Conservation (phyloP, 2,113 vertebrate species). For the Antechinus stuartii region DNA sequence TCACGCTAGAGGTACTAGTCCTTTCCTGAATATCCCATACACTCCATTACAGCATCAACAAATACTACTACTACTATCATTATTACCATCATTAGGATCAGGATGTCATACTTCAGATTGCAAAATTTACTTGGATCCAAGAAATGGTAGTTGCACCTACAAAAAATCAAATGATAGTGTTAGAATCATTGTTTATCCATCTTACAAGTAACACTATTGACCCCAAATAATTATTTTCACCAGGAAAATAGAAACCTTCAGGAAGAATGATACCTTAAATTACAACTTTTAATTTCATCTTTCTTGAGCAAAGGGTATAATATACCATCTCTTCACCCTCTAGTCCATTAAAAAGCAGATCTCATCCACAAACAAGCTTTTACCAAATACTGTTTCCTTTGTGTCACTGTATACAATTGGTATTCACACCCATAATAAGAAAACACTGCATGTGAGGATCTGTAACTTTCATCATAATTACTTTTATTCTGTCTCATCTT, state of each 20-base stretch:
- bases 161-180: constrained; percentile 69
- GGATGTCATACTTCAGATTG: neutral
- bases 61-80: neutral
- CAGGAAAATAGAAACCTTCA: constrained; percentile 69
- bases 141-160: constrained; percentile 62
- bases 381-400: constrained; percentile 75
- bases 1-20: neutral
- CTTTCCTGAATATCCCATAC: neutral
- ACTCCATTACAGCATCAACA: no score
- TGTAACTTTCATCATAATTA: constrained; percentile 47
- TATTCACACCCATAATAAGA: constrained; percentile 71
- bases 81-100: neutral
- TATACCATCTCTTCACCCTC: constrained; percentile 20
- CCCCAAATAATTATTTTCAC: constrained; percentile 78
- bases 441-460: constrained; percentile 65
- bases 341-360: constrained; percentile 63
- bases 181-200: constrained; percentile 74
- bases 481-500: constrained; percentile 44
- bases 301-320: constrained; percentile 22
- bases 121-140: constrained; percentile 67
- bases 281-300: constrained; percentile 76
- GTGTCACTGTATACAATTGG: constrained; percentile 76
- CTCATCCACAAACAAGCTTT: constrained; percentile 61
- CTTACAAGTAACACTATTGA: constrained; percentile 67
- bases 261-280: constrained; percentile 70